Base-by-base conservation (phyloP, 53 echinoderm and acorn worm genomes). In the Holothuria leucospilota region DNA sequence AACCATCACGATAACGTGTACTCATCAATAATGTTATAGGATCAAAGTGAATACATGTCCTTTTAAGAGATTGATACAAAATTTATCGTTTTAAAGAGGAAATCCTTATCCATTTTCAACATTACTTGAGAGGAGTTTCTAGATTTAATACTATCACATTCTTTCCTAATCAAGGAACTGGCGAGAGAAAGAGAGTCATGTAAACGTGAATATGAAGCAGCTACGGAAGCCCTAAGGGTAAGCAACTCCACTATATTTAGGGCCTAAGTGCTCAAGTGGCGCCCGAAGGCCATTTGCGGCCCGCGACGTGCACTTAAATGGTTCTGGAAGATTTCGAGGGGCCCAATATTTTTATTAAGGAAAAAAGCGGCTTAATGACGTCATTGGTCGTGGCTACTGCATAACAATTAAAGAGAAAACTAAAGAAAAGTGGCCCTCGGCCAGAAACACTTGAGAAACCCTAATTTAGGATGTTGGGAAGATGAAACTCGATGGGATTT, bases 151-250 rank as follows among this genome's bases (percentile, higher is more conserved):
- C 15, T 56, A 13, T 56, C 4, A 15, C 56, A 8, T 53, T 23
- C 20, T 27, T 29, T 27, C 29, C 39, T 38, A 20, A 29, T 81
- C 8, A 26, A 81, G 81, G 27, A 29, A 62, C 29, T 61, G 60
- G 39, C 56, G 20, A 51, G 40, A 4, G 81, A 61, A 81, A 26
- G 81, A 29, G 81, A 81, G 15, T 18, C 38, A 2, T 25, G 28
- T 28, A 59, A 81, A 16, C 60, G 61, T 21, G 81, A 81, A 81
- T 30, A 61, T 38, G 81, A 81, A 60, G 62, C 81, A 20, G 81
- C 81, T 20, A 10, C 21, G 13, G 81, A 81, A 29, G 60, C 60
- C 56, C 21, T 81, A 14, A 59, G 38, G 81, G 81, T 81, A 81
- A 11, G 24, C 12, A 39, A 15, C 29, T 15, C 42, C 34, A 20